Conservation (phyloP, 2,888 invertebrate genomes). For the Iselma pallidipennis region DNA sequence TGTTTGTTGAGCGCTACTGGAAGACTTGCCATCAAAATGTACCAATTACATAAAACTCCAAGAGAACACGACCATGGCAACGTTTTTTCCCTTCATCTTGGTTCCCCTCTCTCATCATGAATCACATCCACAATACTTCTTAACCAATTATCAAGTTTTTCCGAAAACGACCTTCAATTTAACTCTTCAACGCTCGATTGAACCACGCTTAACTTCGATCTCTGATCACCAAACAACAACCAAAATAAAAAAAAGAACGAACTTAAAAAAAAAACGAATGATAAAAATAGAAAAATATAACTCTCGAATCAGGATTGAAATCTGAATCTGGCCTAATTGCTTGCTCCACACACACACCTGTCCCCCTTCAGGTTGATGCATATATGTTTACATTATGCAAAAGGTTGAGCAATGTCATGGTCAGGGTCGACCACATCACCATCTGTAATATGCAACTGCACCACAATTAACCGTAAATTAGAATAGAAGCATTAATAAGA, state of each 20-base stretch:
- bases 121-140: constrained; percentile 11
- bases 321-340: not conserved
- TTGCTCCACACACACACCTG: not conserved
- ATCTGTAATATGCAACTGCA: constrained; percentile 55
- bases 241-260: not conserved
- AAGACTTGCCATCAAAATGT: constrained; percentile 1
- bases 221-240: not conserved
- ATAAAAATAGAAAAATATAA: not conserved
- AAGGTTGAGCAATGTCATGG: constrained; percentile 57
- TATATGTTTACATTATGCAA: constrained; percentile 26
- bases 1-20: constrained; percentile 3
- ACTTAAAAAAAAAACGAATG: not conserved
- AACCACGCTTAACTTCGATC: constrained; percentile 11
- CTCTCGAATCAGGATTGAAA: not conserved
- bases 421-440: constrained; percentile 56
- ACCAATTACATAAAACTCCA: constrained; percentile 6
- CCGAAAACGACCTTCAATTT: constrained; percentile 6
- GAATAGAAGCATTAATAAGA: not conserved
- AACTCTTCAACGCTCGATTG: constrained; percentile 17
- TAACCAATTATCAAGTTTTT: constrained; percentile 7
- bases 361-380: too few relatives aligned
- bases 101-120: too few relatives aligned
- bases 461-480: constrained; percentile 34
- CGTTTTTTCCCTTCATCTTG: too few relatives aligned
- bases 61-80: constrained; percentile 15